These are phyloP conservation scores for Acrobasis repandana DNA, from an alignment of 2,888 invertebrate genomes.

Conservation along the genomic window DNA sequence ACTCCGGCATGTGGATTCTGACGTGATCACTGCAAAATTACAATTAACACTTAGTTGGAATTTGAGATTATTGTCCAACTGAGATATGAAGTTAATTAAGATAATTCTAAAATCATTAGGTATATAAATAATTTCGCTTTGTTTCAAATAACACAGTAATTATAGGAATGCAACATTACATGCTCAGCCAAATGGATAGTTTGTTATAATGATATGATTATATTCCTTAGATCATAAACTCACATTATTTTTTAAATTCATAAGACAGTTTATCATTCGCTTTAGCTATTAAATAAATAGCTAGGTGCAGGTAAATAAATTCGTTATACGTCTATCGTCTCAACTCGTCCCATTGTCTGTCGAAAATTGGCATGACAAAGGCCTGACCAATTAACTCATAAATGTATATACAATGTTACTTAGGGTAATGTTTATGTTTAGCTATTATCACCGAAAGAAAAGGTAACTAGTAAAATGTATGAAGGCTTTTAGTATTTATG, in stretches of 20 bases:
- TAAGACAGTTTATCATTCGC: slow-evolving; percentile 6
- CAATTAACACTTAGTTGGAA: slow-evolving; percentile 4
- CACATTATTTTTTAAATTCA: background rate
- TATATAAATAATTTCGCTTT: background rate
- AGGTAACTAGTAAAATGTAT: too few species aligned
- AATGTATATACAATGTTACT: too few species aligned
- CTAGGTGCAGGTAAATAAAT: too few species aligned
- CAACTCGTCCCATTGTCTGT: too few species aligned
- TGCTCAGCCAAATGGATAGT: background rate
- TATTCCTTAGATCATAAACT: background rate
- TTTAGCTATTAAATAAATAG: background rate
- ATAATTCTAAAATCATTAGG: background rate
- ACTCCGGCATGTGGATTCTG: slow-evolving; percentile 82
- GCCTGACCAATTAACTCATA: too few species aligned
- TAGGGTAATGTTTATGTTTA: too few species aligned
- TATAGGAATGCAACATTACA: background rate
- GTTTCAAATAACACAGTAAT: background rate
- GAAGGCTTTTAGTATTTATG: slow-evolving; percentile 13
- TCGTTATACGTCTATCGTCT: too few species aligned
- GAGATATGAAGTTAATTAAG: background rate
- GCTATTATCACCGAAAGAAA: too few species aligned
- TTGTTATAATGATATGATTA: background rate
- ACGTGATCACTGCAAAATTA: slow-evolving; percentile 79
- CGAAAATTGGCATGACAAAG: too few species aligned
- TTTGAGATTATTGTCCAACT: slow-evolving; percentile 11